Conservation (phyloP, 2,113 vertebrate species). For the Hyla sarda region DNA sequence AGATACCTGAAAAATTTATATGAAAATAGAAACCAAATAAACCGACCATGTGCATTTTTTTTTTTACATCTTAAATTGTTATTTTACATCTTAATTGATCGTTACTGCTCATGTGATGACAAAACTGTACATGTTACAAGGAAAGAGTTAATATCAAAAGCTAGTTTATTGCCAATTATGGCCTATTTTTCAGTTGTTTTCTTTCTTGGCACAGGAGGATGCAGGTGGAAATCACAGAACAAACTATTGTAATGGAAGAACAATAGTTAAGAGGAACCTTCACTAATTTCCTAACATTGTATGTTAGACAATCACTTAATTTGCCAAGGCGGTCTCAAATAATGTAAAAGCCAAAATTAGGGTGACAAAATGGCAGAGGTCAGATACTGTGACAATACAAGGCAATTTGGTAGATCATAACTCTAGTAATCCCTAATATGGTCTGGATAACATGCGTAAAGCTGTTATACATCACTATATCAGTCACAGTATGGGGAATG, state of each 20-base stretch:
- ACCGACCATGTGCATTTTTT: not conserved
- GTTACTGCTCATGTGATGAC: not conserved
- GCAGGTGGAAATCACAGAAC: not conserved
- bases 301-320: not conserved
- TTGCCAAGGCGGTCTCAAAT: too few relatives aligned
- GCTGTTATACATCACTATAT: too few relatives aligned
- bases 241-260: not conserved
- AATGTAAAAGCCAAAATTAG: not conserved
- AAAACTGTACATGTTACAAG: not conserved
- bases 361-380: not conserved
- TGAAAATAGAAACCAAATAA: not conserved
- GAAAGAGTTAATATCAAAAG: not conserved
- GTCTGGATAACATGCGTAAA: too few relatives aligned
- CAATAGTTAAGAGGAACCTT: not conserved
- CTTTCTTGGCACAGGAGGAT: not conserved
- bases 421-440: too few relatives aligned
- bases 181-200: not conserved
- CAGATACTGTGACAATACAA: not conserved
- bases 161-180: not conserved
- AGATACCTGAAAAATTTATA: constrained; percentile 83
- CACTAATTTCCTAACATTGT: constrained; percentile 28
- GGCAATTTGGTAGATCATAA: not conserved
- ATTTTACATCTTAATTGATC: not conserved
- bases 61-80: not conserved
- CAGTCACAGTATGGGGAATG: too few relatives aligned